These are phyloP conservation scores for Aphaenogaster rudis DNA, from an alignment of 1,140 invertebrate species.

Conservation along the genomic window DNA sequence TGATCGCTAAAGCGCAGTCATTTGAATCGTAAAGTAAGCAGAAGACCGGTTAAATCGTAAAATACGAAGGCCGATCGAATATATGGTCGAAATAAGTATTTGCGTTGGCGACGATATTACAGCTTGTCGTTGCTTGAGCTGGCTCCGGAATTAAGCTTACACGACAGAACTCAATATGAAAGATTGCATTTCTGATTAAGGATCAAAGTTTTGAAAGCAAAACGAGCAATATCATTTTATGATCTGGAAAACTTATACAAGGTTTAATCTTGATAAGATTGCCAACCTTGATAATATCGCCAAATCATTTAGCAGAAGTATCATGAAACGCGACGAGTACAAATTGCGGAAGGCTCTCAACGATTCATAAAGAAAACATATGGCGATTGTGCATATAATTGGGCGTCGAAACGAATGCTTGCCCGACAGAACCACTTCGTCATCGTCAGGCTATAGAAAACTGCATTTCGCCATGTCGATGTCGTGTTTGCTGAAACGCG, in stretches of 20 bases:
- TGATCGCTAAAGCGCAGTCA: slow-evolving; percentile 54
- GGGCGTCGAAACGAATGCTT: slow-evolving; percentile 48
- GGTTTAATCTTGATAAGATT: background rate
- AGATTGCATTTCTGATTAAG: slow-evolving; percentile 41
- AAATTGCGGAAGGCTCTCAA: background rate
- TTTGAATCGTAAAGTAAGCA: slow-evolving; percentile 57
- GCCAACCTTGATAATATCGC: slow-evolving; percentile 11
- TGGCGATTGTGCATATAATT: slow-evolving; percentile 60
- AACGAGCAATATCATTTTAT: slow-evolving; percentile 12
- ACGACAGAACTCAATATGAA: slow-evolving; percentile 30
- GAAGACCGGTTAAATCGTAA: slow-evolving; percentile 58
- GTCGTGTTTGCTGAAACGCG: slow-evolving; percentile 76
- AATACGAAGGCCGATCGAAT: slow-evolving; percentile 49
- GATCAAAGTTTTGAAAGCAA: background rate
- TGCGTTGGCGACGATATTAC: slow-evolving; percentile 46
- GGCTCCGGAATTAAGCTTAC: slow-evolving; percentile 50
- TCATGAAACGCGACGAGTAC: background rate
- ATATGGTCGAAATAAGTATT: slow-evolving; percentile 20
- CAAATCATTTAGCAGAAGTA: background rate
- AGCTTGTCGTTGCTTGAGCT: background rate
- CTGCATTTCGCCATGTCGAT: slow-evolving; percentile 73
- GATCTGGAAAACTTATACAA: no score
- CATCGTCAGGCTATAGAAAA: slow-evolving; percentile 75
- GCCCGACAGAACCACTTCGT: slow-evolving; percentile 74
- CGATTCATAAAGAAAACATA: slow-evolving; percentile 4